A percentile compares a stretch with the other conserved stretches of the same genome.
phyloP scores from a whole-genome alignment of 2,888 invertebrate species.

The Leptarthrus brevirostris region DNA sequence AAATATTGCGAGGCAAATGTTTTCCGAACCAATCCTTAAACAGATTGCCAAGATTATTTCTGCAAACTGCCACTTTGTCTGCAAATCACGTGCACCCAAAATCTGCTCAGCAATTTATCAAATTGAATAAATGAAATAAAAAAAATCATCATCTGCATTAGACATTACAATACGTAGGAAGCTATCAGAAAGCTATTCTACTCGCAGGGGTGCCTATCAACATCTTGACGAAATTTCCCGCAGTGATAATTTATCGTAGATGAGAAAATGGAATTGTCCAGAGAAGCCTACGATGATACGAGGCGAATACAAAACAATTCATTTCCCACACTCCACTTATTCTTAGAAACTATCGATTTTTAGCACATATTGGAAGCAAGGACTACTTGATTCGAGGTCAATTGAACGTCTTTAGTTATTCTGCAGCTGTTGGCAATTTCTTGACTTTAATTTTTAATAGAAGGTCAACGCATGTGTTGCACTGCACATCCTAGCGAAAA shows the following conservation, averaged over 20 bases:
- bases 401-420: no score
- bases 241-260: slow-evolving; percentile 38
- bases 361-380: not conserved
- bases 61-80: not conserved
- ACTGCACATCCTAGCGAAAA: no score
- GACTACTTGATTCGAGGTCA: no score
- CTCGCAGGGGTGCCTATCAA: not conserved
- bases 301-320: slow-evolving; percentile 13
- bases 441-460: no score
- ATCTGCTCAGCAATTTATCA: slow-evolving; percentile 20
- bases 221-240: slow-evolving; percentile 40
- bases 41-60: not conserved
- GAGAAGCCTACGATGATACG: not conserved
- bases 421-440: no score
- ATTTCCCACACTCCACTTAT: not conserved
- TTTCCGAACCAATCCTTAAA: not conserved
- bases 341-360: not conserved
- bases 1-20: no score
- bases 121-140: slow-evolving; percentile 19
- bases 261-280: slow-evolving; percentile 32
- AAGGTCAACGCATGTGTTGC: no score
- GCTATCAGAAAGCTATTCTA: not conserved
- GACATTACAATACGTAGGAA: no score
- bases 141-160: not conserved
- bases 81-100: slow-evolving; percentile 17